Conservation (phyloP, 2,113 vertebrate species). For the Chlamydotis undulata region DNA sequence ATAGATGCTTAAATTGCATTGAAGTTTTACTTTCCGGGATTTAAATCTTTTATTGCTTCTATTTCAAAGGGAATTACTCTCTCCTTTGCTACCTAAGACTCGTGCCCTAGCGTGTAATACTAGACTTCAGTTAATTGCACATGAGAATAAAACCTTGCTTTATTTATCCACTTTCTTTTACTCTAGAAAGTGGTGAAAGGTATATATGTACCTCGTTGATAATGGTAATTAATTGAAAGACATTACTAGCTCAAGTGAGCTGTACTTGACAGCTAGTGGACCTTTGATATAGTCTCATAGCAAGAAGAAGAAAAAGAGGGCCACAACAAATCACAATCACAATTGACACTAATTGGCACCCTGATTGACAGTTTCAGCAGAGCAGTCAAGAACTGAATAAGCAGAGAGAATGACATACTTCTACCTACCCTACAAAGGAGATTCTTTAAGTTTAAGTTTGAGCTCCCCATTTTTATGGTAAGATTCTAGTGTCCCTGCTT, state of each 20-base stretch:
- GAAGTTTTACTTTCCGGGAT: not conserved
- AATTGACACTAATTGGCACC: conserved; percentile 15
- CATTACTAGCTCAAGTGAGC: not conserved
- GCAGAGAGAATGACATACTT: not conserved
- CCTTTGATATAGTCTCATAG: not conserved
- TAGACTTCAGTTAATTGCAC: not conserved
- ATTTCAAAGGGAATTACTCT: not conserved
- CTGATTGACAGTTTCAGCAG: conserved; percentile 32
- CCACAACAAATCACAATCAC: not conserved
- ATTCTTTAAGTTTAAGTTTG: not conserved
- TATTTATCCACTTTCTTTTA: not conserved
- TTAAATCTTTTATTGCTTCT: not conserved
- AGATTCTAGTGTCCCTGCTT: not conserved
- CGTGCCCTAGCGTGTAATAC: not conserved
- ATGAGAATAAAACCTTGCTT: not conserved
- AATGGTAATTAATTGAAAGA: conserved; percentile 5
- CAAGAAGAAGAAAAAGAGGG: not conserved
- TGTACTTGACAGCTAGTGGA: not conserved
- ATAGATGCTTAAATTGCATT: not conserved
- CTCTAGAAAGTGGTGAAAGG: not conserved
- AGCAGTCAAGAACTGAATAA: not conserved
- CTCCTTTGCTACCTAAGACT: not conserved
- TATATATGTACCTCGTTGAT: not conserved
- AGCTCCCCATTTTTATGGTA: not conserved
- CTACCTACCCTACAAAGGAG: not conserved